Conservation (phyloP, 2,888 invertebrate genomes). For the Hofmannophila pseudospretella region DNA sequence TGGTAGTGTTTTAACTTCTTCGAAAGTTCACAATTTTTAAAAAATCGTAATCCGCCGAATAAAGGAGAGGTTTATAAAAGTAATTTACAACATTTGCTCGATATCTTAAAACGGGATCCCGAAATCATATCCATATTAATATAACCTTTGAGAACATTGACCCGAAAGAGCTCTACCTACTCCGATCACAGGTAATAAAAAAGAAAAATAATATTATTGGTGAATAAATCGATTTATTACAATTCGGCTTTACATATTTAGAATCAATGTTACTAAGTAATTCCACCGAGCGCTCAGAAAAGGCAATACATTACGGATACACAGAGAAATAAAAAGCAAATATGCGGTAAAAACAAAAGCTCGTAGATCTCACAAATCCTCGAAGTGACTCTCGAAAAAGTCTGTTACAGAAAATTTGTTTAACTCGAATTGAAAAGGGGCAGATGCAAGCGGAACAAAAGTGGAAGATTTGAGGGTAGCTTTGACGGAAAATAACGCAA, state of each 20-base stretch:
- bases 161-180: too few relatives aligned
- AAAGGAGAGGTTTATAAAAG: too few relatives aligned
- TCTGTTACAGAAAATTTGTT: conserved; percentile 70
- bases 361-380: conserved; percentile 64
- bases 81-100: too few relatives aligned
- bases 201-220: too few relatives aligned
- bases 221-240: too few relatives aligned
- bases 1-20: too few relatives aligned
- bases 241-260: background rate
- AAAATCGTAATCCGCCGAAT: too few relatives aligned
- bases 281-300: background rate
- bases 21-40: too few relatives aligned
- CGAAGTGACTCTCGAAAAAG: conserved; percentile 60
- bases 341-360: conserved; percentile 58
- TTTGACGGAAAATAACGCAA: conserved; percentile 42
- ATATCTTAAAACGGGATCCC: too few relatives aligned
- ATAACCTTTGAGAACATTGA: too few relatives aligned
- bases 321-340: conserved; percentile 19
- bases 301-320: conserved; percentile 8
- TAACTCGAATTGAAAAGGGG: conserved; percentile 66
- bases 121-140: too few relatives aligned
- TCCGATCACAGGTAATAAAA: too few relatives aligned
- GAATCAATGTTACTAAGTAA: background rate
- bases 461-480: conserved; percentile 58
- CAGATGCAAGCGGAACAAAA: conserved; percentile 48